Percentiles rank a stretch among this genome's conserved stretches.
phyloP scores from a whole-genome alignment of 2,888 invertebrate species.

The Habrosyne pyritoides region DNA sequence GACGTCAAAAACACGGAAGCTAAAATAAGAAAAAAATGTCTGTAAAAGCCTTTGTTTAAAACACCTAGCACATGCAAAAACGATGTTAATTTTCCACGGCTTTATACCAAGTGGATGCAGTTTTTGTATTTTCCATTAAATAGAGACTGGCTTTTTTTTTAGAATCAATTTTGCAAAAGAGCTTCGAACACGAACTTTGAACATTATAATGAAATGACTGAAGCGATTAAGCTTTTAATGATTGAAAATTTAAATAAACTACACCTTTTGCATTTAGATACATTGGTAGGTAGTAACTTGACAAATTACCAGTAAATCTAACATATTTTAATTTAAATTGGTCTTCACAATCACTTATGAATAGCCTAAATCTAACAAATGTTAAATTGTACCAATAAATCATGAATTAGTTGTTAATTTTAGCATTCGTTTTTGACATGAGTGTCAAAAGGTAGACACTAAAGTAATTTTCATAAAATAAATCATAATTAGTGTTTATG shows the following conservation, averaged over 20 bases:
- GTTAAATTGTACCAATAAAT: no score
- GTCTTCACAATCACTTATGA: no score
- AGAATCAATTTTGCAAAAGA: neutral
- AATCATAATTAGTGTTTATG: no score
- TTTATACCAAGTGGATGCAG: neutral
- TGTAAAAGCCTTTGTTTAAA: conserved; percentile 40
- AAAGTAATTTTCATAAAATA: no score
- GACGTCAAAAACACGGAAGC: conserved; percentile 27
- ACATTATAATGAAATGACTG: neutral
- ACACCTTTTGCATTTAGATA: neutral
- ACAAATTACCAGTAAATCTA: no score
- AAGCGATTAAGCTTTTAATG: neutral
- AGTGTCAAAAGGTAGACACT: no score
- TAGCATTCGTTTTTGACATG: no score
- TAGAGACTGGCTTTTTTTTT: neutral
- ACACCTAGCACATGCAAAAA: conserved; percentile 46
- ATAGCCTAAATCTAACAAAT: no score
- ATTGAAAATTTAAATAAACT: neutral
- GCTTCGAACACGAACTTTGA: neutral
- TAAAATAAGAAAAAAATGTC: conserved; percentile 26
- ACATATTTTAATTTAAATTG: no score
- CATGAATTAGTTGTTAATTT: no score
- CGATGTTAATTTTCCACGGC: conserved; percentile 15
- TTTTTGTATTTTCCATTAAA: neutral
- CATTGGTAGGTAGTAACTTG: neutral